These are phyloP conservation scores for Dorcus hopei DNA, from an alignment of 2,888 invertebrate species.

Conservation along the genomic window DNA sequence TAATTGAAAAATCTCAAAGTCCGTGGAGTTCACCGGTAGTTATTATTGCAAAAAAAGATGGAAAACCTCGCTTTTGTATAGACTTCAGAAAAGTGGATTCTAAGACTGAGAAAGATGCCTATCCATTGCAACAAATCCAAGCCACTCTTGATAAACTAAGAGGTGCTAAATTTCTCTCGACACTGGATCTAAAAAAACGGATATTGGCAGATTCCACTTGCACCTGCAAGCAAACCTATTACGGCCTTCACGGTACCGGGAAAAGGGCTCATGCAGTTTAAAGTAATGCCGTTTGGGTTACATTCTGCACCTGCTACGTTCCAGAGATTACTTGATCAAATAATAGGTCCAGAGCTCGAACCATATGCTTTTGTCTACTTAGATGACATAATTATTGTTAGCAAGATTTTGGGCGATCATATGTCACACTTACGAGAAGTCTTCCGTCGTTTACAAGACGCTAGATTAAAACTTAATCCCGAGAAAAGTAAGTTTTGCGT, in stretches of 20 bases:
- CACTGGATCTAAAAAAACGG: not conserved
- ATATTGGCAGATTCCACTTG: not conserved
- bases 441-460: constrained; percentile 20
- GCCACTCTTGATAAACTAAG: not conserved
- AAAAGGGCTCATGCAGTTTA: constrained; percentile 15
- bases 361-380: constrained; percentile 27
- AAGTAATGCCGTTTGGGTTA: constrained; percentile 29
- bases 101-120: too few relatives aligned
- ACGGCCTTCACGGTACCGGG: constrained; percentile 8
- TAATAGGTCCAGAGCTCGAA: constrained; percentile 27
- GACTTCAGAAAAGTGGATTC: too few relatives aligned
- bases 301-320: constrained; percentile 13
- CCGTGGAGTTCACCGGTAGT: too few relatives aligned
- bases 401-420: too few relatives aligned
- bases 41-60: too few relatives aligned
- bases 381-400: too few relatives aligned
- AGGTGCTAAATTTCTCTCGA: not conserved
- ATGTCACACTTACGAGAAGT: not conserved
- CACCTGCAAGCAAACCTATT: too few relatives aligned
- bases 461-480: constrained; percentile 20
- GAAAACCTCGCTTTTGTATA: too few relatives aligned
- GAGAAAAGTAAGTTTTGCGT: constrained; percentile 29
- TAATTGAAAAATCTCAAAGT: too few relatives aligned
- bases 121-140: not conserved
- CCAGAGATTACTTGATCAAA: constrained; percentile 23